phyloP scores from a whole-genome alignment of 2,888 invertebrate species.

The Esperia sulphurella region DNA sequence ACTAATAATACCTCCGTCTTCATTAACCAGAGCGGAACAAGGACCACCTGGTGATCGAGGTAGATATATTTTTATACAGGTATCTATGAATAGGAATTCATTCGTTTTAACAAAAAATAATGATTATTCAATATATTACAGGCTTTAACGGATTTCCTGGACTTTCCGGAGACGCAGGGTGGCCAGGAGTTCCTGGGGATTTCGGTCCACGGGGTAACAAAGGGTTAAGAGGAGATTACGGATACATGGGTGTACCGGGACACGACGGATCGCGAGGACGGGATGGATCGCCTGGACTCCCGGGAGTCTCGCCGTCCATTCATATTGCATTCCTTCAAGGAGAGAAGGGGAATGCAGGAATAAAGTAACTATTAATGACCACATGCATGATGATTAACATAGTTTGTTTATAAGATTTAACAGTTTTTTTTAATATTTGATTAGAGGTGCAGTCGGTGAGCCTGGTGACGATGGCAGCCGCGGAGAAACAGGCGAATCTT shows the following conservation, averaged over 20 bases:
- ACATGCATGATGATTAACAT: neutral
- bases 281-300: slow-evolving; percentile 73
- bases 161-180: slow-evolving; percentile 56
- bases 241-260: slow-evolving; percentile 69
- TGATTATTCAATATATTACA: slow-evolving; percentile 13
- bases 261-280: slow-evolving; percentile 68
- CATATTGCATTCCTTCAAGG: slow-evolving; percentile 56
- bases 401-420: too few species aligned
- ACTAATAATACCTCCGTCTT: slow-evolving; percentile 34
- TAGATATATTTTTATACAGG: slow-evolving; percentile 11
- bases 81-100: neutral
- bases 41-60: slow-evolving; percentile 82
- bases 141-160: slow-evolving; percentile 71
- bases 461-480: slow-evolving; percentile 62
- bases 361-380: slow-evolving; percentile 35
- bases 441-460: slow-evolving; percentile 60
- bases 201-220: slow-evolving; percentile 51
- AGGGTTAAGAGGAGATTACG: slow-evolving; percentile 63
- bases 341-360: slow-evolving; percentile 69
- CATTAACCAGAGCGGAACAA: slow-evolving; percentile 48
- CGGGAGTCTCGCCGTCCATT: slow-evolving; percentile 65
- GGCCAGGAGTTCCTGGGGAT: slow-evolving; percentile 40
- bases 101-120: too few species aligned
- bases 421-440: too few species aligned
- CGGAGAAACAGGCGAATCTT: slow-evolving; percentile 57